phyloP scores from a whole-genome alignment of 2,797 vertebrate species.

The Leptatherina wallacei region DNA sequence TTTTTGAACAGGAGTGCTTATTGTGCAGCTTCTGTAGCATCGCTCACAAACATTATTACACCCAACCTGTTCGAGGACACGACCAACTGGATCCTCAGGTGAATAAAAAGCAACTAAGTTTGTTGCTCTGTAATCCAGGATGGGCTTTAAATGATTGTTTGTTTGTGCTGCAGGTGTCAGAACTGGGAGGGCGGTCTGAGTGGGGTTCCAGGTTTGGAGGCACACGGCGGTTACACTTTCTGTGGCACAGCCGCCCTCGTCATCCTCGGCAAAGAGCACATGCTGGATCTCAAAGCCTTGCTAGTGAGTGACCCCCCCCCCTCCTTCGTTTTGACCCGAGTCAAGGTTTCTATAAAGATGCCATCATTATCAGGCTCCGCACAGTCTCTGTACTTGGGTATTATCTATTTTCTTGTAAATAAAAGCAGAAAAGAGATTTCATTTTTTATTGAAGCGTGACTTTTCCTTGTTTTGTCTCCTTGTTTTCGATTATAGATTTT shows the following conservation, averaged over 20 bases:
- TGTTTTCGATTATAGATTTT: not conserved
- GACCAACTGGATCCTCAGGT: slow-evolving; percentile 91
- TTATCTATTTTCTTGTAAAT: not conserved
- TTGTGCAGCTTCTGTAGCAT: slow-evolving; percentile 93
- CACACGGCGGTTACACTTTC: slow-evolving; percentile 96
- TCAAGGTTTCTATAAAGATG: slow-evolving; percentile 2
- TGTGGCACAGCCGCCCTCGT: slow-evolving; percentile 93
- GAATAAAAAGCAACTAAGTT: not conserved
- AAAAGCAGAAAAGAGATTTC: slow-evolving; percentile 8
- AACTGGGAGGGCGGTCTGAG: slow-evolving; percentile 98
- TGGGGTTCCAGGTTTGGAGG: slow-evolving; percentile 94
- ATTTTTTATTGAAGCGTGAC: not conserved
- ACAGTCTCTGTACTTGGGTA: slow-evolving; percentile 14
- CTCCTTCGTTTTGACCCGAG: not conserved
- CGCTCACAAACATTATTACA: slow-evolving; percentile 90
- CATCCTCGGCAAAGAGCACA: slow-evolving; percentile 92
- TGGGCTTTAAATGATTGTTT: not conserved
- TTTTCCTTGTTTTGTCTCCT: not conserved
- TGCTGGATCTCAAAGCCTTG: slow-evolving; percentile 91
- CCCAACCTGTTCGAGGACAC: slow-evolving; percentile 90
- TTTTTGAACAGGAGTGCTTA: slow-evolving; percentile 87
- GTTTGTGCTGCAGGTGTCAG: slow-evolving; percentile 87
- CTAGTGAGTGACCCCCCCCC: slow-evolving; percentile 86
- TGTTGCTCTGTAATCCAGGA: not conserved
- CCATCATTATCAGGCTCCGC: slow-evolving; percentile 6